phyloP scores from a whole-genome alignment of 2,797 vertebrate species.

The Aldrovandia affinis region DNA sequence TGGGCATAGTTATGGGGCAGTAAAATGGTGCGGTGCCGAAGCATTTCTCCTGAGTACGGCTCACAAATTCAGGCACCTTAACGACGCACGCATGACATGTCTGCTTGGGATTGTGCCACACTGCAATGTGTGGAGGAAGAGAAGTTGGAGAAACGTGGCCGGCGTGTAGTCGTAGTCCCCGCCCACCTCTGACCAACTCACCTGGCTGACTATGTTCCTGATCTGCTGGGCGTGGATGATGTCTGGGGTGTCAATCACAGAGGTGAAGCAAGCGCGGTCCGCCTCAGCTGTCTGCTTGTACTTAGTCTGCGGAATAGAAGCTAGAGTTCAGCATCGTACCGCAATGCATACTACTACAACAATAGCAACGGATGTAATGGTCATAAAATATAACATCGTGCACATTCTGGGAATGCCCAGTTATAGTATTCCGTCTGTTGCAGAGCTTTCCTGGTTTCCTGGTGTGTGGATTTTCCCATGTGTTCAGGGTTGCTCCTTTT shows the following conservation, averaged over 20 bases:
- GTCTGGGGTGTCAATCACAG: slow-evolving; percentile 94
- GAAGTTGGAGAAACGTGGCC: no score
- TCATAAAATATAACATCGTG: no score
- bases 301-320: slow-evolving; percentile 74
- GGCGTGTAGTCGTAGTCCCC: no score
- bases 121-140: no score
- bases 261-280: slow-evolving; percentile 91
- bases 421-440: background rate
- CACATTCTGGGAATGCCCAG: background rate
- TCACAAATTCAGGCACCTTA: no score
- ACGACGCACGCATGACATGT: no score
- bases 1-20: no score
- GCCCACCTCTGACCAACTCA: slow-evolving; percentile 54
- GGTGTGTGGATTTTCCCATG: background rate
- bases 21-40: no score
- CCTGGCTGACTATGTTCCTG: slow-evolving; percentile 94
- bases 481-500: background rate
- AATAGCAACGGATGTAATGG: background rate
- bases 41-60: no score
- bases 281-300: slow-evolving; percentile 95
- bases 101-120: no score
- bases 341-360: background rate
- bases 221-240: slow-evolving; percentile 98
- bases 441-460: background rate
- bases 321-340: background rate